A percentile compares a stretch with the other conserved stretches of the same genome.
Evolutionary conservation across 2,797 vertebrate species (phyloP).

Genomic region (Peromyscus nudipes): DNA sequence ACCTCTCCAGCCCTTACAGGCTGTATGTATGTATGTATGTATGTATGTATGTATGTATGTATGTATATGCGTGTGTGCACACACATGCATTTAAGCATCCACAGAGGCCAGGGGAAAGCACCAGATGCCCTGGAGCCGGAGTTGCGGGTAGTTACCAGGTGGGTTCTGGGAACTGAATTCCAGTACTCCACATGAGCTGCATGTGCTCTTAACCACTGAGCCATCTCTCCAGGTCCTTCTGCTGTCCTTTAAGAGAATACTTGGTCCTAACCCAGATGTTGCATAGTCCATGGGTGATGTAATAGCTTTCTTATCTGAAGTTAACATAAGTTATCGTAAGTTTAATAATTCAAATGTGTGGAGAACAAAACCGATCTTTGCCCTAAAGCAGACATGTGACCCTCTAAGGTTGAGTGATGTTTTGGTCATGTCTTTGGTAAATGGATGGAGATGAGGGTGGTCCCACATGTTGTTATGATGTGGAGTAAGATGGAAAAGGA

Average conservation of each 20-base stretch:
- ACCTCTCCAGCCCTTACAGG: too few species aligned
- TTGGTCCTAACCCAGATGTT: background rate
- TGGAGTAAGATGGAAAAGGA: background rate
- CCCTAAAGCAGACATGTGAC: constrained; percentile 1
- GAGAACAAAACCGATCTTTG: background rate
- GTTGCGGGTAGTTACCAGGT: background rate
- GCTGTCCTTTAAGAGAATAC: background rate
- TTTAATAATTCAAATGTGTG: background rate
- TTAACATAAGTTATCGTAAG: background rate
- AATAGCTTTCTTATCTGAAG: background rate
- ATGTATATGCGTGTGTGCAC: background rate
- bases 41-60: background rate
- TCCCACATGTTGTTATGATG: background rate
- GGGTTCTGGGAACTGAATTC: background rate
- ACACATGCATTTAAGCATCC: background rate
- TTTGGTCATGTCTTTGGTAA: background rate
- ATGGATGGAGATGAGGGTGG: background rate
- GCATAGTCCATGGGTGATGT: background rate
- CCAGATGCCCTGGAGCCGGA: background rate
- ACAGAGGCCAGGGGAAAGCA: background rate
- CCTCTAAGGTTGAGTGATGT: background rate
- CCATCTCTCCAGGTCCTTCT: background rate
- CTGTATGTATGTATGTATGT: background rate
- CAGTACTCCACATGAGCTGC: background rate
- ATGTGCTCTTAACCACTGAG: background rate